Evolutionary conservation across 2,113 vertebrate genomes (phyloP), one percentile per base, ranked within the genome.

Genomic region (Vulpes vulpes): DNA sequence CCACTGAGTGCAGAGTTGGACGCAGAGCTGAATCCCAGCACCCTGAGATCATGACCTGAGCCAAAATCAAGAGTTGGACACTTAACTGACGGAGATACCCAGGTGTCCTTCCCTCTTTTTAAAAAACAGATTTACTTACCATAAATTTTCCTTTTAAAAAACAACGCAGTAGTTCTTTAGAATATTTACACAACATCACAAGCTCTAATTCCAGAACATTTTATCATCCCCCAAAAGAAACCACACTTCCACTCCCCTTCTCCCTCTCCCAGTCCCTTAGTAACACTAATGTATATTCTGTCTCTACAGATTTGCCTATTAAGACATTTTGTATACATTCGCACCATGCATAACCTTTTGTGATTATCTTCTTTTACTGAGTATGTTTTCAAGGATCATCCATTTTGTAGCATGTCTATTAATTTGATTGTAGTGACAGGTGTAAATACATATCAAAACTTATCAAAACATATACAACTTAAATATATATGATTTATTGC

Each of bases 331-430:
- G 85, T 57, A 74, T 69, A 11, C 38, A 73, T 11, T 91, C 69
- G 87, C 57, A 78, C 1, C 38, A 12, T 53, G 38, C 15, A 19
- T 91, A 53, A 49, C 49, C 23, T 69, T 84, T 73, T 93, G 51
- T 87, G 53, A 87, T 22, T 74, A 57, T 23, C 25, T 95, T 95
- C 49, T 93, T 97, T 95, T 57, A 89, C 11, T 85, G 43, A 93
- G 32, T 25, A 83, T 81, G 57, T 91, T 95, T 81, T 81, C 86
- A 67, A 94, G 59, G 38, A 60, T 95, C 69, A 69, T 38, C 43
- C 38, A 82, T 83, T 32, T 60, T 74, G 17, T 35, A 78, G 25
- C n/a, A 91, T 49, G 55, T 73, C 64, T 25, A 76, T 78, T 96
- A 83, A 79, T 78, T 55, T 76, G 64, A 82, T 22, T 69, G 60